Evolutionary conservation across 2,113 vertebrate genomes (phyloP).

Genomic region (Mobula hypostoma): DNA sequence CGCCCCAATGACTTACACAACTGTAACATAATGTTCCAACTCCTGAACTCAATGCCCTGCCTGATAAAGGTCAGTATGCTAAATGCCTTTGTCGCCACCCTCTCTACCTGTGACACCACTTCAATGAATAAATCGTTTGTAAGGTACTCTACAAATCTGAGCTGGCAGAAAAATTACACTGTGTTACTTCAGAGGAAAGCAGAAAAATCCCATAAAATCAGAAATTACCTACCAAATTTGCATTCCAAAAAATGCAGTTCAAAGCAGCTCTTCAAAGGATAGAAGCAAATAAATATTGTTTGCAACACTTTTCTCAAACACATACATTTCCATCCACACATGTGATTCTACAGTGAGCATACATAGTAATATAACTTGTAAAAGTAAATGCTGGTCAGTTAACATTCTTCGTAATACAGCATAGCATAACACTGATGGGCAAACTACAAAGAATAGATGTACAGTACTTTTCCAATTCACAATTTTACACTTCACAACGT

Average conservation of each 20-base stretch:
- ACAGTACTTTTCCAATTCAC: neutral
- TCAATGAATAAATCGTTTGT: too few relatives aligned
- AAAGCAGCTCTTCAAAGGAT: neutral
- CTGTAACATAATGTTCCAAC: too few relatives aligned
- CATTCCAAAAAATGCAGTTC: neutral
- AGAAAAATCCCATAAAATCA: neutral
- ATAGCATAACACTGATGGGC: neutral
- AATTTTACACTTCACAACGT: neutral
- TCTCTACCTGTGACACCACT: too few relatives aligned
- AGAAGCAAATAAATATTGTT: neutral
- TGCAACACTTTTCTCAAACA: neutral
- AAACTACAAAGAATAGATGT: neutral
- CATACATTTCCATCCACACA: neutral
- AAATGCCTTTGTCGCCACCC: too few relatives aligned
- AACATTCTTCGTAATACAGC: neutral
- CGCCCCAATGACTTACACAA: too few relatives aligned
- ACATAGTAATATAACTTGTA: neutral
- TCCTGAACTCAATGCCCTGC: too few relatives aligned
- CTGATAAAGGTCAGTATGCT: too few relatives aligned
- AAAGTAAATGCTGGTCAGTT: neutral
- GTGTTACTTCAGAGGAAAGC: neutral
- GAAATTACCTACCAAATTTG: neutral
- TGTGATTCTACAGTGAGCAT: neutral
- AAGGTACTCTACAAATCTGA: neutral
- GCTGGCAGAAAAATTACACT: neutral